A percentile compares a stretch with the other conserved stretches of the same genome.
These are phyloP conservation scores for Macrostomum lignano DNA, from an alignment of 1,140 invertebrate species.

Conservation along the genomic window DNA sequence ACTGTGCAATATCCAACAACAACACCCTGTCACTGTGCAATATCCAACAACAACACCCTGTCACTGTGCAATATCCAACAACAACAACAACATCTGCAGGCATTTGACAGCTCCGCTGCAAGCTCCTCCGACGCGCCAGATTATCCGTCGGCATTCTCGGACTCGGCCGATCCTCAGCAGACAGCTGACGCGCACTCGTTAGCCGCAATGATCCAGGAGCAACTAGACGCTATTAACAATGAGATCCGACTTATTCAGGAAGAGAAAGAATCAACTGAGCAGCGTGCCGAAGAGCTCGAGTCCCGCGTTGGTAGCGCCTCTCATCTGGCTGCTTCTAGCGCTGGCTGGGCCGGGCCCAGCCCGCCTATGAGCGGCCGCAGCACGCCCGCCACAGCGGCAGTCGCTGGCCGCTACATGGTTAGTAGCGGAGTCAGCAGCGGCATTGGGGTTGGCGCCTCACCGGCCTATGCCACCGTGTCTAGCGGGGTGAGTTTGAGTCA, in stretches of 20 bases:
- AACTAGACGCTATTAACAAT: slow-evolving; percentile 94
- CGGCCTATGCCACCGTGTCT: too few relatives aligned
- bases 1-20: neutral
- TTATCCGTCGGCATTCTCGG: slow-evolving; percentile 11
- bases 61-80: neutral
- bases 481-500: too few relatives aligned
- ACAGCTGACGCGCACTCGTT: slow-evolving; percentile 68
- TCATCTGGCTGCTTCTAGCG: too few relatives aligned
- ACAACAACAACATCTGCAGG: neutral
- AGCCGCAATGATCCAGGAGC: slow-evolving; percentile 89
- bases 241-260: slow-evolving; percentile 83
- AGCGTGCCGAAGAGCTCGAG: slow-evolving; percentile 78
- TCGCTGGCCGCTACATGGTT: too few relatives aligned
- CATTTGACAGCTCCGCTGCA: neutral
- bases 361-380: too few relatives aligned
- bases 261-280: slow-evolving; percentile 78
- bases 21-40: neutral
- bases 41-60: neutral
- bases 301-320: slow-evolving; percentile 71
- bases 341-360: too few relatives aligned
- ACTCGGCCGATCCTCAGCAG: slow-evolving; percentile 9
- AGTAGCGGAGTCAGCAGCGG: too few relatives aligned
- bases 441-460: too few relatives aligned
- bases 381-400: too few relatives aligned
- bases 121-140: neutral